Evolutionary conservation across 2,113 vertebrate species (phyloP), one percentile per base, ranked within the genome.

Genomic region (Calyptommatus sinebrachiatus): DNA sequence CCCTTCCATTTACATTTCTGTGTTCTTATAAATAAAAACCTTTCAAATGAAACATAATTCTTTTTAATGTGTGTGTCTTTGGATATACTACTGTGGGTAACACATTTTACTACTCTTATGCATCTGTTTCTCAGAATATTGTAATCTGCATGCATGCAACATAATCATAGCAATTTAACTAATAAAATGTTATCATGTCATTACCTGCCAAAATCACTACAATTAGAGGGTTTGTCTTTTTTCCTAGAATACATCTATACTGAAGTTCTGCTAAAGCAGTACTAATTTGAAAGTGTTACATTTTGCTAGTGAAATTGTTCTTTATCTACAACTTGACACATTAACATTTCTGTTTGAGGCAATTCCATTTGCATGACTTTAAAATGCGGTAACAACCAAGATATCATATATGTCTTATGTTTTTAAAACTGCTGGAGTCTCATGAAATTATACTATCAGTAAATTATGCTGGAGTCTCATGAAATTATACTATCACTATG

Each of bases 241-340:
- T 86, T 50, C 72, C 88, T 84, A 89, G 83, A 81, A 89, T 87
- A 90, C 60, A 71, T 3, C n/a, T 63, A 50, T 67, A 18, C 24
- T 48, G 26, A 41, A 48, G 26, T 48, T 92, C 85, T 89, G 81
- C 88, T 89, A 53, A 79, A 83, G 84, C 86, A 86, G 46, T 61
- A 87, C 72, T 80, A 89, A 87, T 86, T 4, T 28, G 61, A 7
- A 4, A 18, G 26, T 22, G 22, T 88, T 85, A 87, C 73, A 86
- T 71, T 80, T 78, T 90, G 86, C 88, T 89, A 89, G 85, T 76
- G 88, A 90, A 89, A 87, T 84, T 79, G 86, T 85, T 86, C 80
- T 83, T 63, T 87, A 75, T 83, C 87, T 60, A 24, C 60, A 82
- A 85, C 46, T 70, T 88, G 84, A 91, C 85, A 83, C 7, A 6